These are phyloP conservation scores for Leucosticte australis DNA, from an alignment of 2,113 vertebrate species.

Conservation along the genomic window DNA sequence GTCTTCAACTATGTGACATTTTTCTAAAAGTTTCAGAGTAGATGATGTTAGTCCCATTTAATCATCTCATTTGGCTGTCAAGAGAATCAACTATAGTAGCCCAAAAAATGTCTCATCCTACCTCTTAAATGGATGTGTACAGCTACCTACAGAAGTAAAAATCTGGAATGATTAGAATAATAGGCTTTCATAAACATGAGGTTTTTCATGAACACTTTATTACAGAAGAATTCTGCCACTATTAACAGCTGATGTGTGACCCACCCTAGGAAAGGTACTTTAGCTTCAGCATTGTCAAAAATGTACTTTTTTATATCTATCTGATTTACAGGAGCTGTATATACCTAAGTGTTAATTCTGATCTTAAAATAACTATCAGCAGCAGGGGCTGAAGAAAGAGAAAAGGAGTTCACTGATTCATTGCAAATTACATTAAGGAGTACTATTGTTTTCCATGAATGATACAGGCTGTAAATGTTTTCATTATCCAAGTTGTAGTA, in stretches of 20 bases:
- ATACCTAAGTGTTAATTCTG: not conserved
- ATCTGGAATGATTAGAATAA: not conserved
- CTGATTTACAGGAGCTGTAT: not conserved
- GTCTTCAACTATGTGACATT: not conserved
- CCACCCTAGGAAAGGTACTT: not conserved
- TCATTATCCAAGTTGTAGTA: not conserved
- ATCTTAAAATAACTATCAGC: slow-evolving; percentile 43
- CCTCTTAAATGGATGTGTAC: not conserved
- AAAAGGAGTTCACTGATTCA: slow-evolving; percentile 27
- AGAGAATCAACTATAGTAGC: not conserved
- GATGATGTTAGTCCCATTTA: not conserved
- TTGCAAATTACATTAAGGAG: slow-evolving; percentile 7
- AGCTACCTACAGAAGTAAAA: not conserved
- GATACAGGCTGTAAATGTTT: slow-evolving; percentile 20
- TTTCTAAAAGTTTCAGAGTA: not conserved
- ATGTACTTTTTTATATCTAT: not conserved
- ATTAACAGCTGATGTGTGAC: not conserved
- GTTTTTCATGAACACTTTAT: not conserved
- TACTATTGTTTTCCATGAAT: slow-evolving; percentile 45
- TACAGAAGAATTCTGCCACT: not conserved
- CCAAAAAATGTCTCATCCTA: not conserved
- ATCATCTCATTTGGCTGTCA: not conserved
- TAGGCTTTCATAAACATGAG: not conserved
- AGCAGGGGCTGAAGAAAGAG: not conserved
- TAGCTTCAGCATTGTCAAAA: not conserved